Evolutionary conservation across 1,140 invertebrate genomes (phyloP).

Genomic region (Saxidomus purpurata): DNA sequence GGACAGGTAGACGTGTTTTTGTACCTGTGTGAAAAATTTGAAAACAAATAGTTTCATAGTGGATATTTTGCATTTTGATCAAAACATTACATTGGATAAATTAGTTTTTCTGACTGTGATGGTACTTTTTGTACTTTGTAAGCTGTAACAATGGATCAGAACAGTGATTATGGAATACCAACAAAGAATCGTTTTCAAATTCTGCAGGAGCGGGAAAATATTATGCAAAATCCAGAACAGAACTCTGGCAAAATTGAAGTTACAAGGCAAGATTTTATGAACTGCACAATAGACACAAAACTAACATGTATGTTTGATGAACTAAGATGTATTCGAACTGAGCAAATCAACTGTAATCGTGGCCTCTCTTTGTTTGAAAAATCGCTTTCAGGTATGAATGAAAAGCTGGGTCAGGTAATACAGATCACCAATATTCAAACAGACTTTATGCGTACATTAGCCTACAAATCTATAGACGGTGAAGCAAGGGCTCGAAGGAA

Average conservation of each 20-base stretch:
- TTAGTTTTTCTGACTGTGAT: too few relatives aligned
- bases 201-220: background rate
- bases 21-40: too few relatives aligned
- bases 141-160: too few relatives aligned
- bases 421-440: slow-evolving; percentile 1
- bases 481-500: background rate
- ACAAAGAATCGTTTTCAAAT: slow-evolving; percentile 11
- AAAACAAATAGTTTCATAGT: too few relatives aligned
- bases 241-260: background rate
- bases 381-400: background rate
- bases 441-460: slow-evolving; percentile 3
- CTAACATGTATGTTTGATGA: slow-evolving; percentile 31
- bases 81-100: too few relatives aligned
- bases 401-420: background rate
- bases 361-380: background rate
- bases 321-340: slow-evolving; percentile 34
- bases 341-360: background rate
- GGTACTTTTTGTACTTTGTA: too few relatives aligned
- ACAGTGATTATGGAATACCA: too few relatives aligned
- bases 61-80: too few relatives aligned
- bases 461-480: slow-evolving; percentile 27
- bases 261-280: slow-evolving; percentile 33
- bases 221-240: background rate
- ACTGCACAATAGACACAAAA: slow-evolving; percentile 12
- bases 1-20: too few relatives aligned